phyloP scores from a whole-genome alignment of 2,113 vertebrate genomes.

The Panthera tigris region DNA sequence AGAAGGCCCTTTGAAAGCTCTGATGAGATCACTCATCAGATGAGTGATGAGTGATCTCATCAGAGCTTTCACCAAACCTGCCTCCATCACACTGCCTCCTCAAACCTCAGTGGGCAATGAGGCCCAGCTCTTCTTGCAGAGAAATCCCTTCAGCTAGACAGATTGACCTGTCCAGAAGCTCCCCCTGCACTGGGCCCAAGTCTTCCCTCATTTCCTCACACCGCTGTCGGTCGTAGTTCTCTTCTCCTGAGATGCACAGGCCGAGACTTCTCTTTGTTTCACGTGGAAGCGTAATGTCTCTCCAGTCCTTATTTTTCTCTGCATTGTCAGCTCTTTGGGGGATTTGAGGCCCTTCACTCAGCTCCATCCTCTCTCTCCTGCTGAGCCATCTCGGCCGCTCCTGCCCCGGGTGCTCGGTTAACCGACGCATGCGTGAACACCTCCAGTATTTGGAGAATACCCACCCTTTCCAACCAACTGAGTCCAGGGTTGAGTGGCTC shows the following conservation, averaged over 20 bases:
- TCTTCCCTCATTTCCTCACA: background rate
- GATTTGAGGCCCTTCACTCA: background rate
- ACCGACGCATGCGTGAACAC: fast-evolving
- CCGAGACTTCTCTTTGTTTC: background rate
- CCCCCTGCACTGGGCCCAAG: background rate
- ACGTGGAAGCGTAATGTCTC: background rate
- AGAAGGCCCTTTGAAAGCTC: background rate
- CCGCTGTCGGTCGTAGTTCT: background rate
- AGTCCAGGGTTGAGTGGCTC: background rate
- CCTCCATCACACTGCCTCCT: background rate
- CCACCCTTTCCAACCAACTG: background rate
- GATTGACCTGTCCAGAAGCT: background rate
- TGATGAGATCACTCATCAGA: background rate
- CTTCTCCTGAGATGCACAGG: background rate
- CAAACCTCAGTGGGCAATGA: background rate
- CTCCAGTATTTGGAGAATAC: no score
- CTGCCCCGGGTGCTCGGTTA: no score
- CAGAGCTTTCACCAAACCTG: no score
- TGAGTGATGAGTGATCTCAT: background rate
- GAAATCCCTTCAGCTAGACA: background rate
- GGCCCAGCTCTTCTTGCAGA: background rate
- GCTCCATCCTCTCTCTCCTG: background rate
- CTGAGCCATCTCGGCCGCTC: background rate
- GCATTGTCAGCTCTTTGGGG: background rate
- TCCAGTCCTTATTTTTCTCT: background rate